A percentile compares a stretch with the other conserved stretches of the same genome.
These are phyloP conservation scores for Erebia ligea DNA, from an alignment of 2,888 invertebrate species.

Conservation along the genomic window DNA sequence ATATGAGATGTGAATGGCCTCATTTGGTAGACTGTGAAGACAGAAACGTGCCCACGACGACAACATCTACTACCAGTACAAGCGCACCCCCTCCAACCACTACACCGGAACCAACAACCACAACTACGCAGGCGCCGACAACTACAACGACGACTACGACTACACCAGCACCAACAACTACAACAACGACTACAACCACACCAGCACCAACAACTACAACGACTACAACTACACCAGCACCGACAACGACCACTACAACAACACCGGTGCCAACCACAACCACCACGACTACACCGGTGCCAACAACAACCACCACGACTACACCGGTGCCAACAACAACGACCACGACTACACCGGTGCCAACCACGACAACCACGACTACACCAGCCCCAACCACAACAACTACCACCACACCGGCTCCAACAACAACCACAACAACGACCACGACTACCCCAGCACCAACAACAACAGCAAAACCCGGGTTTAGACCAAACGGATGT, in stretches of 20 bases:
- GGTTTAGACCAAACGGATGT: conserved; percentile 64
- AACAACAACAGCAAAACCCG: conserved; percentile 34
- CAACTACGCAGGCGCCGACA: background rate
- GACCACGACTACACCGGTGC: background rate
- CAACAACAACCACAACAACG: conserved; percentile 25
- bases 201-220: conserved; percentile 16
- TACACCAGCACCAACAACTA: background rate
- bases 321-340: conserved; percentile 6
- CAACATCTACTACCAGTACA: conserved; percentile 29
- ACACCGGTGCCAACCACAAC: conserved; percentile 18
- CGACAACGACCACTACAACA: conserved; percentile 34
- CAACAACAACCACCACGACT: conserved; percentile 27
- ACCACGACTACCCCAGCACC: conserved; percentile 23
- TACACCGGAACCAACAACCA: background rate
- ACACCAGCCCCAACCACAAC: background rate
- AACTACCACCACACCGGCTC: conserved; percentile 5
- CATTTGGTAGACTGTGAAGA: conserved; percentile 84
- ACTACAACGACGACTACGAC: conserved; percentile 9
- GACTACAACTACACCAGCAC: conserved; percentile 34
- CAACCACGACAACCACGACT: background rate
- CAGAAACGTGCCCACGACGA: conserved; percentile 53
- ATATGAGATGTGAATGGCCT: conserved; percentile 84
- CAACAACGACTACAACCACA: conserved; percentile 18
- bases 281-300: conserved; percentile 30
- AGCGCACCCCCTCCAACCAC: conserved; percentile 1